phyloP scores from a whole-genome alignment of 2,113 vertebrate genomes.

The Neomonachus schauinslandi region DNA sequence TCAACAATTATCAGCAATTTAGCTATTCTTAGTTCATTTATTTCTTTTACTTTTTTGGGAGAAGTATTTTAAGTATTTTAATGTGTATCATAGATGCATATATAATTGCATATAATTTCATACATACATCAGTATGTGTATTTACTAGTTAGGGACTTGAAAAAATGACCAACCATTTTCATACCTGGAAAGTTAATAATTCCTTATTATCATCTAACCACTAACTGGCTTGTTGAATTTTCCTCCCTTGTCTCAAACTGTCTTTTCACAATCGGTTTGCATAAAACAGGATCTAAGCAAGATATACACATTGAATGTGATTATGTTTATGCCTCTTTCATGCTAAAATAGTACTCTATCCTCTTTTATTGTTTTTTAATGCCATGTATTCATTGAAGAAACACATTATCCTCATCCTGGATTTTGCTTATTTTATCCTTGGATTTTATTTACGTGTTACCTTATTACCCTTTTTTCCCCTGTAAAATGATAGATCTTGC shows the following conservation, averaged over 20 bases:
- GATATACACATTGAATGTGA: neutral
- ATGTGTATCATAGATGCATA: neutral
- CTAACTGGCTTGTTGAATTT: neutral
- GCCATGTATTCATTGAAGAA: neutral
- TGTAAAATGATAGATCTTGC: neutral
- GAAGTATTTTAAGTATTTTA: neutral
- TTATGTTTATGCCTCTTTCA: conserved; percentile 4
- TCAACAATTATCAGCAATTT: neutral
- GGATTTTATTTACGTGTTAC: neutral
- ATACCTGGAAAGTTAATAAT: neutral
- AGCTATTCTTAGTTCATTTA: neutral
- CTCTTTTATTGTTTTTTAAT: neutral
- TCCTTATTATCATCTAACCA: neutral
- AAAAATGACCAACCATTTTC: neutral
- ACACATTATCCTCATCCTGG: neutral
- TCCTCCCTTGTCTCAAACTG: neutral
- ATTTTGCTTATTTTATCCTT: conserved; percentile 24
- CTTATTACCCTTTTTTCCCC: neutral
- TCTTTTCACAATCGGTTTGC: neutral
- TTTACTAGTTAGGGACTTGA: neutral
- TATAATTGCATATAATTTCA: neutral
- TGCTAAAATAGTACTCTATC: neutral
- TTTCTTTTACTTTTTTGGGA: neutral
- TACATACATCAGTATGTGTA: neutral
- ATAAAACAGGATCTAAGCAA: conserved; percentile 20